Evolutionary conservation across 2,113 vertebrate genomes (phyloP).

Genomic region (Donacobius atricapilla): DNA sequence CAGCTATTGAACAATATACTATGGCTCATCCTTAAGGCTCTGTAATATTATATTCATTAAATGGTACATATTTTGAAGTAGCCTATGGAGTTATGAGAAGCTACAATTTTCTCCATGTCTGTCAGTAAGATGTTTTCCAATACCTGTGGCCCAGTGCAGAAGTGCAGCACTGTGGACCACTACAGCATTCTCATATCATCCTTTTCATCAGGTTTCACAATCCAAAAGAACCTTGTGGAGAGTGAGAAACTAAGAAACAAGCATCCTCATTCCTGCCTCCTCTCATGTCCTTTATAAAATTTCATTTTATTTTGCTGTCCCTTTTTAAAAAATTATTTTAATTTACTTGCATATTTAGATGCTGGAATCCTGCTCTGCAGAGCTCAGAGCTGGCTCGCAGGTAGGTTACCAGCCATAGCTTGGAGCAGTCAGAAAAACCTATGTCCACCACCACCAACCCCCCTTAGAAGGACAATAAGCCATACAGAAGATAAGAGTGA

Average conservation of each 20-base stretch:
- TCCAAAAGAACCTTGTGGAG: not conserved
- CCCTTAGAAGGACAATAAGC: not conserved
- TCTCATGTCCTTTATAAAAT: not conserved
- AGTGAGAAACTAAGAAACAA: not conserved
- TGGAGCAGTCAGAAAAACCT: not conserved
- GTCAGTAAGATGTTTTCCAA: not conserved
- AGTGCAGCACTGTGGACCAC: not conserved
- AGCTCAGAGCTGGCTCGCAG: not conserved
- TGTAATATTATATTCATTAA: not conserved
- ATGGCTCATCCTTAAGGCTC: not conserved
- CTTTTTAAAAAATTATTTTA: not conserved
- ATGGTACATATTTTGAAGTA: not conserved
- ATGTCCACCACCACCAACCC: not conserved
- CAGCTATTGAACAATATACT: not conserved
- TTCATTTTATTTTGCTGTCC: not conserved
- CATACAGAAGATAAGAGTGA: not conserved
- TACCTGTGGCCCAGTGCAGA: not conserved
- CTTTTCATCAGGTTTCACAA: not conserved
- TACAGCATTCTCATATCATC: not conserved
- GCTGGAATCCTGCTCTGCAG: accelerated
- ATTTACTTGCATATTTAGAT: not conserved
- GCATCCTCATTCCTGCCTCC: not conserved
- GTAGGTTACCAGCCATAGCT: not conserved
- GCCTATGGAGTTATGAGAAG: not conserved
- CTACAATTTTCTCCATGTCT: not conserved